These are phyloP conservation scores for Sebastes kiyomatsui DNA, from an alignment of 2,797 vertebrate species.

Conservation along the genomic window DNA sequence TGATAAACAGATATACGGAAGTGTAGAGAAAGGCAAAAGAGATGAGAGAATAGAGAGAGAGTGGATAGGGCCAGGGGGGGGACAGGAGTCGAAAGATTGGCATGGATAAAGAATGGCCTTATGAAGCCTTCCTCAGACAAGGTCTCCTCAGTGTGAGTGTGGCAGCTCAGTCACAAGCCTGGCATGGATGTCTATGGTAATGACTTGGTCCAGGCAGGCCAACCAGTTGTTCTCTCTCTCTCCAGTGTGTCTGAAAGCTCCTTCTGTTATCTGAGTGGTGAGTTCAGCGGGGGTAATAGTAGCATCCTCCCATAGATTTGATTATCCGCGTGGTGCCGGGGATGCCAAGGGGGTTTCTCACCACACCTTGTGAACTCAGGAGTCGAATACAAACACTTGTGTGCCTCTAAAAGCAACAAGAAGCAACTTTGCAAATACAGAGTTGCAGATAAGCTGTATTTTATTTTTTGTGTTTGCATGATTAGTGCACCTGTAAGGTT, in stretches of 20 bases:
- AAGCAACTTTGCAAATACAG: background rate
- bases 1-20: slow-evolving; percentile 16
- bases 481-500: background rate
- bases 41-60: slow-evolving; percentile 3
- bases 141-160: slow-evolving; percentile 72
- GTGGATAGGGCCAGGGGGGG: background rate
- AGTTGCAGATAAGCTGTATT: background rate
- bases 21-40: slow-evolving; percentile 8
- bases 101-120: slow-evolving; percentile 68
- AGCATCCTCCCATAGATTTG: slow-evolving; percentile 53
- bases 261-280: slow-evolving; percentile 58
- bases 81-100: slow-evolving; percentile 28
- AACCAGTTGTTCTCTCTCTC: slow-evolving; percentile 54
- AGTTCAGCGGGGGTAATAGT: slow-evolving; percentile 39
- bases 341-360: background rate
- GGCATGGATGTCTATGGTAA: slow-evolving; percentile 71
- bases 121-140: slow-evolving; percentile 65
- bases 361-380: background rate
- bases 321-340: slow-evolving; percentile 33
- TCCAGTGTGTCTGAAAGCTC: slow-evolving; percentile 60
- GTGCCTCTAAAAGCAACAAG: background rate
- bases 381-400: background rate
- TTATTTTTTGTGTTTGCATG: background rate
- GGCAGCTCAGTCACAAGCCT: slow-evolving; percentile 72
- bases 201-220: slow-evolving; percentile 60